Conservation (phyloP, 2,888 invertebrate species). For the Leucania comma region DNA sequence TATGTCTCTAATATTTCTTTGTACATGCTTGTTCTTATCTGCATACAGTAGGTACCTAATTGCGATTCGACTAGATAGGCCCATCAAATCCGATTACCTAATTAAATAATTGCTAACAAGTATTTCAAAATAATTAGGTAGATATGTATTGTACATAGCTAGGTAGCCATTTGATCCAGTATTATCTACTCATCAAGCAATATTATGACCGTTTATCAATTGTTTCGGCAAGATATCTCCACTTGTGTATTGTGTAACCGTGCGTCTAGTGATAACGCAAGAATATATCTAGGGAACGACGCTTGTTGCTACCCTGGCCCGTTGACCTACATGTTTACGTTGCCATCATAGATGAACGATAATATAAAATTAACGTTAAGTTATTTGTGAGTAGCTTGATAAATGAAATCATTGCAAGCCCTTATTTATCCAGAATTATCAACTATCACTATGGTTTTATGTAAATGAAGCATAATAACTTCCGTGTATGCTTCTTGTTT, state of each 20-base stretch:
- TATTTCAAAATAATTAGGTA: slow-evolving; percentile 26
- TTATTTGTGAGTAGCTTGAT: neutral
- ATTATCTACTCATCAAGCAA: slow-evolving; percentile 10
- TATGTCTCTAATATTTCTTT: slow-evolving; percentile 13
- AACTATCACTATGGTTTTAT: neutral
- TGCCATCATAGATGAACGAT: neutral
- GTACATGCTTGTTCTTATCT: slow-evolving; percentile 13
- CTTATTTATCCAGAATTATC: slow-evolving; percentile 2
- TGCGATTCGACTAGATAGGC: neutral
- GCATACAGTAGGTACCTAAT: slow-evolving; percentile 3
- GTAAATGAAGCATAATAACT: slow-evolving; percentile 29
- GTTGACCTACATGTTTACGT: neutral
- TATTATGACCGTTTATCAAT: slow-evolving; percentile 8
- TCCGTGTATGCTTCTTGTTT: slow-evolving; percentile 21
- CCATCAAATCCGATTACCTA: neutral
- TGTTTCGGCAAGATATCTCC: slow-evolving; percentile 18
- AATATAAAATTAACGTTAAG: neutral
- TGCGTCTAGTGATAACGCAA: slow-evolving; percentile 16
- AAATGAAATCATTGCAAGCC: neutral
- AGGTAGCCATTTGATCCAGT: neutral
- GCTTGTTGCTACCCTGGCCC: slow-evolving; percentile 1
- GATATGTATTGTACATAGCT: neutral
- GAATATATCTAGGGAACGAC: neutral
- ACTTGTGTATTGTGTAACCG: slow-evolving; percentile 30
- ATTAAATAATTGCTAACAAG: neutral